phyloP scores from a whole-genome alignment of 2,888 invertebrate species.

The Acronicta aceris region DNA sequence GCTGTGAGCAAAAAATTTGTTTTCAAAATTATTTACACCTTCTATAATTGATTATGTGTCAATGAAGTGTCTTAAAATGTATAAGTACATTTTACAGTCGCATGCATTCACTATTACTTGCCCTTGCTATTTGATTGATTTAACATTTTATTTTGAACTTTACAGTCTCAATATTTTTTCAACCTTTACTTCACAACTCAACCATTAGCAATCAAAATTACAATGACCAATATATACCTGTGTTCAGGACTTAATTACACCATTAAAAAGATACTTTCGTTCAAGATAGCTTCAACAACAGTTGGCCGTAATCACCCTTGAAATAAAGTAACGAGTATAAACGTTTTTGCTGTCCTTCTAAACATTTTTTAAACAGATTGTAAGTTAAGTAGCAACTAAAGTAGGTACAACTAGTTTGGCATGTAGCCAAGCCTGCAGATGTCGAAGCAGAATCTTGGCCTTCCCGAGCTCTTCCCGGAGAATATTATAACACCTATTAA shows the following conservation, averaged over 20 bases:
- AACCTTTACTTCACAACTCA: slow-evolving; percentile 5
- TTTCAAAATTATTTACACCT: background rate
- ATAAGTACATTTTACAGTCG: slow-evolving; percentile 11
- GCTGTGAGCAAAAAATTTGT: slow-evolving; percentile 1
- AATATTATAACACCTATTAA: slow-evolving; percentile 71
- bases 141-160: slow-evolving; percentile 17
- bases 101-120: slow-evolving; percentile 24
- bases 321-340: slow-evolving; percentile 17
- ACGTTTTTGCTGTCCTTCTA: slow-evolving; percentile 31
- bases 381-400: slow-evolving; percentile 56
- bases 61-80: slow-evolving; percentile 21
- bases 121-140: slow-evolving; percentile 31
- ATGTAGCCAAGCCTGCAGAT: slow-evolving; percentile 66
- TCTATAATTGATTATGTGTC: slow-evolving; percentile 15
- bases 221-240: slow-evolving; percentile 34
- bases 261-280: slow-evolving; percentile 34
- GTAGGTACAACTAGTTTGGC: slow-evolving; percentile 63
- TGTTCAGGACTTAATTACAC: slow-evolving; percentile 28
- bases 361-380: slow-evolving; percentile 53
- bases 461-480: slow-evolving; percentile 52
- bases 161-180: slow-evolving; percentile 5
- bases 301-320: slow-evolving; percentile 38
- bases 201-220: slow-evolving; percentile 24
- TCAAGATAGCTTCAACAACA: slow-evolving; percentile 35
- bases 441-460: slow-evolving; percentile 70